Evolutionary conservation across 2,797 vertebrate species (phyloP).

Genomic region (Sparidentex hasta): DNA sequence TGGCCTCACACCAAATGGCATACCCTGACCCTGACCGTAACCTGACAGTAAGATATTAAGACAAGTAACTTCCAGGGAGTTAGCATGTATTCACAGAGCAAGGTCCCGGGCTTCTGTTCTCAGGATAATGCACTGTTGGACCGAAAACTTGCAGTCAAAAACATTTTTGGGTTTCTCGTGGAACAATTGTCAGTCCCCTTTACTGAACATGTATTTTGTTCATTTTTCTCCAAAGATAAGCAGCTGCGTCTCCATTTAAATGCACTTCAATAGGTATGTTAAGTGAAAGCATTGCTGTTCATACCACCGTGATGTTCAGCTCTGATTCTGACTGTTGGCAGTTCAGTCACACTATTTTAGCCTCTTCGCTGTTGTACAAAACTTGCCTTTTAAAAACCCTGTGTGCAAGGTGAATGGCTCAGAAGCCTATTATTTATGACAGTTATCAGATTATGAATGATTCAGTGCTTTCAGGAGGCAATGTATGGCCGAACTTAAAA

Average conservation of each 20-base stretch:
- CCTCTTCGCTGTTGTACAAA: not conserved
- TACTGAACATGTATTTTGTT: not conserved
- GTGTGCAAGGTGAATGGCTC: not conserved
- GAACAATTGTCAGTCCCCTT: too few relatives aligned
- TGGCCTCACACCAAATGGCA: too few relatives aligned
- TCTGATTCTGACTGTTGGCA: not conserved
- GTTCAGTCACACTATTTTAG: not conserved
- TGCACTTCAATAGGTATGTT: not conserved
- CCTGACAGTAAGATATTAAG: too few relatives aligned
- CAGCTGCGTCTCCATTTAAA: fast-evolving
- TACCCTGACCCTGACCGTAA: too few relatives aligned
- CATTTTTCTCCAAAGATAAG: not conserved
- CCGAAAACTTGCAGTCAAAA: too few relatives aligned
- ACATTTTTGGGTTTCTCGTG: too few relatives aligned
- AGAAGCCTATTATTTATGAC: not conserved
- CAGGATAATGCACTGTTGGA: too few relatives aligned
- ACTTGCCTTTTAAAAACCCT: not conserved
- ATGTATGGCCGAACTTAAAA: not conserved
- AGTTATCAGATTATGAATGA: not conserved
- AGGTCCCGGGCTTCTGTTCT: too few relatives aligned
- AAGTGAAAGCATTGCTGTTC: not conserved
- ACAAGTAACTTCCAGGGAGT: too few relatives aligned
- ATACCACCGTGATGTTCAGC: too few relatives aligned
- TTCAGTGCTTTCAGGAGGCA: not conserved
- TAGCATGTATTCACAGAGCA: too few relatives aligned